Evolutionary conservation across 1,140 invertebrate species (phyloP), one percentile per base, ranked within the genome.

Genomic region (Drosophila truncata): DNA sequence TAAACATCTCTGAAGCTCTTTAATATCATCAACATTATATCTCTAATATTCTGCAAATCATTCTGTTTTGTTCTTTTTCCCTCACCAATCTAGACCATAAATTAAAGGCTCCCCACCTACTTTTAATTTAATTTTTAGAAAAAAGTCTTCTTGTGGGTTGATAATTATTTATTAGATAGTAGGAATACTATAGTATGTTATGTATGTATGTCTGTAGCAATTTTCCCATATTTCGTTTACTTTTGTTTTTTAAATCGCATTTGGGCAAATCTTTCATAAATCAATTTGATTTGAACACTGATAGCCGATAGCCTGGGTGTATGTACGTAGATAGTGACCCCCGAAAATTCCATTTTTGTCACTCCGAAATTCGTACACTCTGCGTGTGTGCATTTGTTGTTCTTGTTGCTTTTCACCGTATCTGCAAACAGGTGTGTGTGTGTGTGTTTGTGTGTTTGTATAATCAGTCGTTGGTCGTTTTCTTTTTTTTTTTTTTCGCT

Each of bases 181-280:
- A 64, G 8, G 37, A n/a, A 49, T 47, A 44, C 33, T 71, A 42
- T 44, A 64, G n/a, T 50, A 65, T 23, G 5, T 27, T 23, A 20
- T 33, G 8, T n/a, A 16, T n/a, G 8, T 23, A 29, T n/a, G 44
- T 35, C 23, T 27, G 55, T 29, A 61, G 23, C 14, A 16, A 41
- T 31, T 37, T 47, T 37, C 9, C 4, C 33, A 0, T 33, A 10
- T 52, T 37, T 50, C 42, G 1, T 25, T 18, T 47, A 7, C 23
- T 35, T 35, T 35, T 4, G 14, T 20, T 54, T 67, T 31, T 70
- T 20, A 75, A 77, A 77, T 59, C 41, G 62, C 59, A 64, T 82
- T 90, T 79, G 66, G 70, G 77, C 80, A 90, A 90, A 90, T 90
- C 85, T 82, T 79, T 82, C 70, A 91, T 90, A 90, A 90, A 90